Conservation (phyloP, 2,113 vertebrate genomes). For the rabbit (Oryctolagus cuniculus) region DNA sequence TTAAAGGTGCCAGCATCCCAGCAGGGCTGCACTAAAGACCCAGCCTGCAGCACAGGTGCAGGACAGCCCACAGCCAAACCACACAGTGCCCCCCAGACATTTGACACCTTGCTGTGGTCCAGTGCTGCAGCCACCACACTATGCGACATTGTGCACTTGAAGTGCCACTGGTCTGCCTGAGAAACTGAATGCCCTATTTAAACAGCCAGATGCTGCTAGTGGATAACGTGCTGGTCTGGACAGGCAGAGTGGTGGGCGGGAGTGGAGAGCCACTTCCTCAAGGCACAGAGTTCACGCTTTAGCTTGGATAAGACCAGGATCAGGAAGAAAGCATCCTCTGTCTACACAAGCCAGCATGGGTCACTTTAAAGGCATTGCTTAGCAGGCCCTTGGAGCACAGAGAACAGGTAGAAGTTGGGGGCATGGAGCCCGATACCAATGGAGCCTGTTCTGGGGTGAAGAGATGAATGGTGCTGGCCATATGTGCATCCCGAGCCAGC, state of each 20-base stretch:
- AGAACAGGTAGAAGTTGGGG: too few relatives aligned
- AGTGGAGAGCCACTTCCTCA: too few relatives aligned
- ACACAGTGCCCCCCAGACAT: too few relatives aligned
- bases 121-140: background rate
- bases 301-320: background rate
- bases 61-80: too few relatives aligned
- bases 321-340: background rate
- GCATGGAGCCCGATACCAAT: too few relatives aligned
- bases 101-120: background rate
- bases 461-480: background rate
- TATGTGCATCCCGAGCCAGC: too few relatives aligned
- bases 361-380: background rate
- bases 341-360: background rate
- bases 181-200: background rate
- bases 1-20: too few relatives aligned
- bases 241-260: background rate
- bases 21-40: too few relatives aligned
- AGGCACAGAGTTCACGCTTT: background rate
- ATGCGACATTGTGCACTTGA: background rate
- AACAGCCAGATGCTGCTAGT: background rate
- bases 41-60: too few relatives aligned
- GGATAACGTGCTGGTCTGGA: background rate
- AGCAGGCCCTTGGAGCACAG: background rate
- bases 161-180: background rate
- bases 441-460: background rate